A percentile compares a stretch with the other conserved stretches of the same genome.
Conservation (phyloP, 1,140 invertebrate genomes). For the Drosophila elegans region DNA sequence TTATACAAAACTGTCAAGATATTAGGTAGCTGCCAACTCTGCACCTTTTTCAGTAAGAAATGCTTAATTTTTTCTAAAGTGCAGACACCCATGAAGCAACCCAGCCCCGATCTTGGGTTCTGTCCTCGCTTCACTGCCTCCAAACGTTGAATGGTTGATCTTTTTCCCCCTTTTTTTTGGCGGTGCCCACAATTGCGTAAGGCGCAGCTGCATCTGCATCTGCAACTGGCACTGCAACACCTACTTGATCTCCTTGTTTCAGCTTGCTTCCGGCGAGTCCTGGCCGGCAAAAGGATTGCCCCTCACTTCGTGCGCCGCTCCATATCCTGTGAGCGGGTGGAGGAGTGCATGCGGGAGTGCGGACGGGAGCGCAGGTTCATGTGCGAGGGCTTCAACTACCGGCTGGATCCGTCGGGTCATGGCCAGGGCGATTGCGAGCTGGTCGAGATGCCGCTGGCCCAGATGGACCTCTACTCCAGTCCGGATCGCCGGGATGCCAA, state of each 20-base stretch:
- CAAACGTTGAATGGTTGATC: conserved; percentile 22
- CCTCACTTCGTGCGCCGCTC: conserved; percentile 88
- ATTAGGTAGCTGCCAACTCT: neutral
- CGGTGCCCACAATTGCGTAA: conserved; percentile 43
- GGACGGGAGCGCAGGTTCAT: conserved; percentile 89
- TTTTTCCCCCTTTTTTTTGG: conserved; percentile 21
- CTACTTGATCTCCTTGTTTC: conserved; percentile 53
- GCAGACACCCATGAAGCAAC: conserved; percentile 25
- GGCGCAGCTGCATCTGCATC: conserved; percentile 36
- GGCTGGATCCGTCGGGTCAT: conserved; percentile 87
- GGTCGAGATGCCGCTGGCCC: conserved; percentile 88
- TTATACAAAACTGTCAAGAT: neutral
- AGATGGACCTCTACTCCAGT: conserved; percentile 87
- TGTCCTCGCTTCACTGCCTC: conserved; percentile 57
- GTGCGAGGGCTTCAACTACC: conserved; percentile 93
- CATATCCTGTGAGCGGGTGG: conserved; percentile 89
- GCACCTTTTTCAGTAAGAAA: neutral
- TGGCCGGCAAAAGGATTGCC: conserved; percentile 89
- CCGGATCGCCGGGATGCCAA: conserved; percentile 75
- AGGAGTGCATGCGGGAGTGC: conserved; percentile 91
- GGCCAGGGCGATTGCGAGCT: conserved; percentile 90
- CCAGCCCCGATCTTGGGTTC: conserved; percentile 54
- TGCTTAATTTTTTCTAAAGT: conserved; percentile 13
- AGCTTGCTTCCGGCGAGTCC: conserved; percentile 91
- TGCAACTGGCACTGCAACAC: conserved; percentile 37